A percentile compares a stretch with the other conserved stretches of the same genome.
Conservation (phyloP, 2,888 invertebrate genomes). For the Hofmannophila pseudospretella region DNA sequence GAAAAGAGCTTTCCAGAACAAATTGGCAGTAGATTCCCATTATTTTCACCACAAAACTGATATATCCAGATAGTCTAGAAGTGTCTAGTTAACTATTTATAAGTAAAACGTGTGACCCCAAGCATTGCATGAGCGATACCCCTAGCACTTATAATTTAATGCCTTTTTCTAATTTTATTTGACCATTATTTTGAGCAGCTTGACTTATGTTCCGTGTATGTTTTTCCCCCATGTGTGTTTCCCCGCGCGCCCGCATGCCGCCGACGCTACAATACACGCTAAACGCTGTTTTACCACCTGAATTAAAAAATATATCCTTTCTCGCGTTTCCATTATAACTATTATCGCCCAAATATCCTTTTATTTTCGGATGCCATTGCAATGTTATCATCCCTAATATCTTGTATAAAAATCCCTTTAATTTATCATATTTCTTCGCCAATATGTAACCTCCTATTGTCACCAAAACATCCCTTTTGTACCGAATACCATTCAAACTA, state of each 20-base stretch:
- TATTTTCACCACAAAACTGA: slow-evolving; percentile 16
- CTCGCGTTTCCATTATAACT: neutral
- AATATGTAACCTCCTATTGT: no score
- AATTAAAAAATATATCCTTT: neutral
- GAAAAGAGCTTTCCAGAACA: neutral
- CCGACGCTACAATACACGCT: slow-evolving; percentile 49
- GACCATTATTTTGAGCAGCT: slow-evolving; percentile 24
- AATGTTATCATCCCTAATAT: no score
- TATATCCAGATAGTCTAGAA: slow-evolving; percentile 17
- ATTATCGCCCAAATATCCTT: neutral
- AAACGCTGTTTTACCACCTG: slow-evolving; percentile 48
- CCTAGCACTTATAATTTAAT: slow-evolving; percentile 22
- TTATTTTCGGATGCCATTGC: no score
- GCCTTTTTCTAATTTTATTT: slow-evolving; percentile 19
- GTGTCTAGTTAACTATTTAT: slow-evolving; percentile 3
- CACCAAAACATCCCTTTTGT: no score
- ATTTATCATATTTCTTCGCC: no score
- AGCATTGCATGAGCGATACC: slow-evolving; percentile 49
- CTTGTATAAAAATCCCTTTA: no score
- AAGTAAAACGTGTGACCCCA: slow-evolving; percentile 40
- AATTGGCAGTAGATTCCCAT: slow-evolving; percentile 16
- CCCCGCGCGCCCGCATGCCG: slow-evolving; percentile 53
- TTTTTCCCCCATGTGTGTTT: slow-evolving; percentile 65
- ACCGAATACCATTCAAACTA: no score
- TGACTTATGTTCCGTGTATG: slow-evolving; percentile 30